These are phyloP conservation scores for Chironomus striatipennis DNA, from an alignment of 1,140 invertebrate species.

Conservation along the genomic window DNA sequence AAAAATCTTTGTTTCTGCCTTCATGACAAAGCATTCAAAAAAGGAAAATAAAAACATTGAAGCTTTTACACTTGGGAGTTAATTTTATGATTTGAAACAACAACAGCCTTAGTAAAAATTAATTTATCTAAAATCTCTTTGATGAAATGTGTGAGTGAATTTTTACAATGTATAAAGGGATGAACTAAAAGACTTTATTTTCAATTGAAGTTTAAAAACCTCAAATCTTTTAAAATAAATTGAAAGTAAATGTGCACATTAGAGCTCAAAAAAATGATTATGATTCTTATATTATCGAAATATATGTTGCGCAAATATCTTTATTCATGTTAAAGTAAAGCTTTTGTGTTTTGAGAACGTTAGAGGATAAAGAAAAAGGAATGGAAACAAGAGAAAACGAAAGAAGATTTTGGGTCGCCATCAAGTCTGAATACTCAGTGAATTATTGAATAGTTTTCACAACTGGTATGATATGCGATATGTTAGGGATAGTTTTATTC, in stretches of 20 bases:
- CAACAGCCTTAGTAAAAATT: no score
- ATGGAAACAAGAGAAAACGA: background rate
- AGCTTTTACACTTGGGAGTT: no score
- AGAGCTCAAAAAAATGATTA: no score
- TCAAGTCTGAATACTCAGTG: background rate
- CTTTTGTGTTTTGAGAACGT: no score
- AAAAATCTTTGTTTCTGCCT: no score
- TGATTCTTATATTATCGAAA: no score
- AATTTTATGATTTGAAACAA: no score
- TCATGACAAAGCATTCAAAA: no score
- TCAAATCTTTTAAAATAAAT: background rate
- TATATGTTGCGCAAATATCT: constrained; percentile 13
- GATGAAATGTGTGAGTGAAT: no score
- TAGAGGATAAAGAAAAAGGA: background rate
- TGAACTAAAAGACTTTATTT: background rate
- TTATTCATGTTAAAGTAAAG: constrained; percentile 1
- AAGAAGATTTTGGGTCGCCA: background rate
- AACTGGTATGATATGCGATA: constrained; percentile 2
- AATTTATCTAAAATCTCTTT: no score
- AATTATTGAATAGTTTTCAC: constrained; percentile 14
- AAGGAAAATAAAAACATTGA: no score
- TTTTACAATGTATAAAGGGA: background rate
- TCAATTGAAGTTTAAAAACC: background rate
- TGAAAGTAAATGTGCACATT: no score
- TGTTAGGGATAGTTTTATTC: constrained; percentile 13